These are phyloP conservation scores for Frieseomelitta varia DNA, from an alignment of 1,140 invertebrate species.

Conservation along the genomic window DNA sequence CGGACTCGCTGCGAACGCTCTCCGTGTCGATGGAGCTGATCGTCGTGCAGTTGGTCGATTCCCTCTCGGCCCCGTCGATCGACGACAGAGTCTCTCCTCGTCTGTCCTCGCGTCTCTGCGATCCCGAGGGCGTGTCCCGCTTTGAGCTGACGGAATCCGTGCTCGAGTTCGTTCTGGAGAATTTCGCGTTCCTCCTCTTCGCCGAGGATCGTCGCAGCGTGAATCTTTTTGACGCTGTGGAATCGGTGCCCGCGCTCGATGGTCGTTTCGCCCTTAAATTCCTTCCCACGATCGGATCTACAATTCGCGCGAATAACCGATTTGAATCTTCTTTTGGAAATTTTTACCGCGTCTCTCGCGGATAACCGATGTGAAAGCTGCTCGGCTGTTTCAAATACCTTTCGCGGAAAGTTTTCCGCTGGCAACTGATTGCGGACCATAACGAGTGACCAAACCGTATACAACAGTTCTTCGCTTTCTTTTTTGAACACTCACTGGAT, in stretches of 20 bases:
- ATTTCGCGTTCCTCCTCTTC: neutral
- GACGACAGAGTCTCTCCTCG: slow-evolving; percentile 1
- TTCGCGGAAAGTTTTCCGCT: too few relatives aligned
- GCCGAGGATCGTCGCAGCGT: neutral
- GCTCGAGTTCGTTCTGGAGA: neutral
- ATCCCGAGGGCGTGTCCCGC: neutral
- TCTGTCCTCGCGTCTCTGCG: slow-evolving; percentile 1
- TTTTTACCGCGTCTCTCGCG: too few relatives aligned
- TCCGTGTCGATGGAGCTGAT: slow-evolving; percentile 64
- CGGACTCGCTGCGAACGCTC: slow-evolving; percentile 56
- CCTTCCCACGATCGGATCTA: neutral
- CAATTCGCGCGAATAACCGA: neutral
- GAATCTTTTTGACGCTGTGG: neutral
- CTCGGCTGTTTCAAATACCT: too few relatives aligned
- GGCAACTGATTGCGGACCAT: too few relatives aligned
- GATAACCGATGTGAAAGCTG: too few relatives aligned
- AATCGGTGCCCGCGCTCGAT: slow-evolving; percentile 1
- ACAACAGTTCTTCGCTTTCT: too few relatives aligned
- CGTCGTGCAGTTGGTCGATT: slow-evolving; percentile 59
- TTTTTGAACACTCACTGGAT: too few relatives aligned
- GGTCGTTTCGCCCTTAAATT: neutral
- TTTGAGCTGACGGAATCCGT: slow-evolving; percentile 19
- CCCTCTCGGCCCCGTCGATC: slow-evolving; percentile 29
- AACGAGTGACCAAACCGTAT: too few relatives aligned
- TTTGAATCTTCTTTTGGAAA: too few relatives aligned